phyloP scores from a whole-genome alignment of 53 echinoderm and acorn worm species.

The Echinarachnius parma region DNA sequence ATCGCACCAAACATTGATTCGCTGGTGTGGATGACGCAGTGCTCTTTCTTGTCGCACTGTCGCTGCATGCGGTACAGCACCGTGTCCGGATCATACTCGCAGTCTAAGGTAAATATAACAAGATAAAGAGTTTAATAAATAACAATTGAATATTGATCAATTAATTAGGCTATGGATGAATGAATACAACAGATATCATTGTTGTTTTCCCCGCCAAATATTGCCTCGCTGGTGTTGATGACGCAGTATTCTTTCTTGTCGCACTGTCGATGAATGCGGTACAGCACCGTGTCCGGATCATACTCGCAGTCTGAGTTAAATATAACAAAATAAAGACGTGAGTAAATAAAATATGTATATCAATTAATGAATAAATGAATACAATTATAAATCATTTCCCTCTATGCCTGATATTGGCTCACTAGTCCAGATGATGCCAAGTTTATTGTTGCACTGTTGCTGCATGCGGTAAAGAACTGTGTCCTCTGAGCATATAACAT shows the following conservation, averaged over 20 bases:
- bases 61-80: conserved; percentile 66
- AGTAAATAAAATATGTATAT: no score
- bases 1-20: conserved; percentile 60
- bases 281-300: conserved; percentile 60
- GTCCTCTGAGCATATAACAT: no score
- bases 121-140: background rate
- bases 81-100: conserved; percentile 67
- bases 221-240: conserved; percentile 59
- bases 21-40: conserved; percentile 65
- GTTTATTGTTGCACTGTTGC: no score
- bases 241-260: conserved; percentile 82
- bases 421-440: no score
- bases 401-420: no score
- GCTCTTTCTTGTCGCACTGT: conserved; percentile 84
- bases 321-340: no score
- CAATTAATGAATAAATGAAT: no score
- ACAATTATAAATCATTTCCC: no score
- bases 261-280: conserved; percentile 71
- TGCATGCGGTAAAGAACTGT: no score
- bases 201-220: conserved; percentile 56
- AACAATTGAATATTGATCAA: background rate
- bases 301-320: conserved; percentile 89
- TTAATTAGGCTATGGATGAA: no score
- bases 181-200: no score
- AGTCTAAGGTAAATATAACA: conserved; percentile 43